Conservation (phyloP, 2,113 vertebrate genomes). For the Accipiter cooperii region DNA sequence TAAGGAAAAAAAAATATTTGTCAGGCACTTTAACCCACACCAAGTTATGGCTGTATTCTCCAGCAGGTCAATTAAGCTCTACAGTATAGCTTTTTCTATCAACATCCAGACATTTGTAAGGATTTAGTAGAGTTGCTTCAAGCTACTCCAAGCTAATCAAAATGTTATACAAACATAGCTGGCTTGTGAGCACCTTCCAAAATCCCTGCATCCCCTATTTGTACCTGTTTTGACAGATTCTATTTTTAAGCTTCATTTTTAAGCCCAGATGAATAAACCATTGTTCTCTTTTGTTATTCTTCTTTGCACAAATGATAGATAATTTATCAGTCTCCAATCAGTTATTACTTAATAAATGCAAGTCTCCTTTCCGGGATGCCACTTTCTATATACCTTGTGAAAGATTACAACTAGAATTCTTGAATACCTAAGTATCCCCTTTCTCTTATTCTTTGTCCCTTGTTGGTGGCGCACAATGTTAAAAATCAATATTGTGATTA, state of each 20-base stretch:
- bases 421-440: not conserved
- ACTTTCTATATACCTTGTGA: not conserved
- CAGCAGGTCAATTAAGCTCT: not conserved
- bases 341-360: not conserved
- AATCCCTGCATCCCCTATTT: not conserved
- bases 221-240: not conserved
- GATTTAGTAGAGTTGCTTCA: not conserved
- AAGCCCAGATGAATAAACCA: not conserved
- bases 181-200: not conserved
- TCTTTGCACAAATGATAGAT: not conserved
- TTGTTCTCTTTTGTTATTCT: not conserved
- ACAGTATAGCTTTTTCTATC: not conserved
- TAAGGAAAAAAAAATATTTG: not conserved
- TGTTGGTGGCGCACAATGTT: not conserved
- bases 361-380: not conserved
- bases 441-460: not conserved
- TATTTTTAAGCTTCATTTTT: not conserved
- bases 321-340: not conserved
- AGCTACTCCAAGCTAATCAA: not conserved
- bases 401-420: not conserved
- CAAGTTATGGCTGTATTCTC: not conserved
- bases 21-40: not conserved
- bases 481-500: not conserved
- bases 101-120: not conserved
- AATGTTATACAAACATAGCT: not conserved